phyloP scores from a whole-genome alignment of 2,113 vertebrate genomes.

The Daubentonia madagascariensis region DNA sequence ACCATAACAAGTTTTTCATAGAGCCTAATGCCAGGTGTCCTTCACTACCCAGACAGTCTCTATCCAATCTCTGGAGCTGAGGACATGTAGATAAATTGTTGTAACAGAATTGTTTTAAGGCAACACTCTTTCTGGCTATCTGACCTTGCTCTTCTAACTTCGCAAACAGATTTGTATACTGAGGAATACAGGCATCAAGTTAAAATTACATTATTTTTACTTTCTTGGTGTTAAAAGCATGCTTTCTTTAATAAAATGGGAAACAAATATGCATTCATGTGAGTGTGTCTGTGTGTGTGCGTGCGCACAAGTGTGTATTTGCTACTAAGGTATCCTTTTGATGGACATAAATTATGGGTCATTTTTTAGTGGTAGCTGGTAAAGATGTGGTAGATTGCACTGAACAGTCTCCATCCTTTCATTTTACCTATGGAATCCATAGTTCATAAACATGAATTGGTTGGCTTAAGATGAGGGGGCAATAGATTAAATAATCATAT shows the following conservation, averaged over 20 bases:
- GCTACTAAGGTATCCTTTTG: not conserved
- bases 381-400: not conserved
- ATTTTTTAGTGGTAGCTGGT: not conserved
- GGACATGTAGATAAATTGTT: not conserved
- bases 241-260: not conserved
- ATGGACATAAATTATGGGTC: not conserved
- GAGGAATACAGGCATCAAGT: not conserved
- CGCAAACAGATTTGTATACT: not conserved
- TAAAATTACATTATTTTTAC: not conserved
- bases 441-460: not conserved
- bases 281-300: not conserved
- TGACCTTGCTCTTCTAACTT: not conserved
- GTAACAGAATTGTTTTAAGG: not conserved
- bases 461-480: not conserved
- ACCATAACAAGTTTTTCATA: not conserved
- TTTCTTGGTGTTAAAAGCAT: not conserved
- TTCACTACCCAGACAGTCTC: not conserved
- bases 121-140: not conserved
- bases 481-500: not conserved
- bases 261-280: not conserved
- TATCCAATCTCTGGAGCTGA: not conserved
- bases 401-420: not conserved
- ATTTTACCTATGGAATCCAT: not conserved
- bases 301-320: not conserved
- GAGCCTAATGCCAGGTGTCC: not conserved